Percentiles rank a stretch among this genome's conserved stretches.
Conservation (phyloP, 2,113 vertebrate species). For the Myxocyprinus asiaticus region DNA sequence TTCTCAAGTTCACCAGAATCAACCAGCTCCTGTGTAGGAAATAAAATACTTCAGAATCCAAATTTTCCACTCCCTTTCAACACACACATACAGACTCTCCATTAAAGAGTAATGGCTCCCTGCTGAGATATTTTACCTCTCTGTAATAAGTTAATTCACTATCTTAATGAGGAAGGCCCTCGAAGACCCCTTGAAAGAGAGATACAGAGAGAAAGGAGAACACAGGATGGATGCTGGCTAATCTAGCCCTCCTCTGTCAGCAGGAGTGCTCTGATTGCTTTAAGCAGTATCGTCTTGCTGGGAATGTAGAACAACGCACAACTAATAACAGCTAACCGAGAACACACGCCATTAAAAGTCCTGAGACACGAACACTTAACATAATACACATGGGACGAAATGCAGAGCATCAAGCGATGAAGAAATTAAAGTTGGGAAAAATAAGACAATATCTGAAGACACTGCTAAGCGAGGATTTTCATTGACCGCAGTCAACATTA, state of each 20-base stretch:
- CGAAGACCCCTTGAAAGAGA: neutral
- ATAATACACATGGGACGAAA: neutral
- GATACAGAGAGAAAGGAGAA: neutral
- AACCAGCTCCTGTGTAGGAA: conserved; percentile 81
- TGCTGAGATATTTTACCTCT: conserved; percentile 9
- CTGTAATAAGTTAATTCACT: conserved; percentile 36
- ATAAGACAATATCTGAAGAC: no score
- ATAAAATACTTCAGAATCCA: conserved; percentile 23
- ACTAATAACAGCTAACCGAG: conserved; percentile 23
- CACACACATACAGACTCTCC: neutral
- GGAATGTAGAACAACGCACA: conserved; percentile 23
- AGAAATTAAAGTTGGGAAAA: neutral
- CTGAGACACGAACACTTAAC: neutral
- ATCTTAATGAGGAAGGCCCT: conserved; percentile 42
- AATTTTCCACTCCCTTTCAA: neutral
- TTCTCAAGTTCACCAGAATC: conserved; percentile 87
- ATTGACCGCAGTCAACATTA: no score
- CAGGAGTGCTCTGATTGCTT: conserved; percentile 32
- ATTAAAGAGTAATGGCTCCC: conserved; percentile 14
- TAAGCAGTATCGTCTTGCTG: conserved; percentile 42
- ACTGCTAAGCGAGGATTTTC: no score
- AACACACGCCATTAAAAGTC: conserved; percentile 12
- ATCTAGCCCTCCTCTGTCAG: conserved; percentile 42
- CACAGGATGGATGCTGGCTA: neutral
- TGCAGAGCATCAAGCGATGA: neutral